Evolutionary conservation across 1,140 invertebrate species (phyloP).

Genomic region (Oncopodura yosiiana): DNA sequence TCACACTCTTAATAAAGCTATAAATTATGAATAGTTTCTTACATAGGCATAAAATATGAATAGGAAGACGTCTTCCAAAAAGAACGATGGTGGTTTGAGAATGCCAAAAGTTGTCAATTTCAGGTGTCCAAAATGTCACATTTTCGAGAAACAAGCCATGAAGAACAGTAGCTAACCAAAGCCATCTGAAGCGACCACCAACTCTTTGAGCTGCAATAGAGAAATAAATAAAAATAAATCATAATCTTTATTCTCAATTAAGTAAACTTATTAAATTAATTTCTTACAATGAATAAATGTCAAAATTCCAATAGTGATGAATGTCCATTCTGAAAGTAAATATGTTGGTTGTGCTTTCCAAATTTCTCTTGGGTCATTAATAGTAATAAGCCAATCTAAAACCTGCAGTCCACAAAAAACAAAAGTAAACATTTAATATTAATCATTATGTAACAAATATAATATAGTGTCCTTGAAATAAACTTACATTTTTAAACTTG

Average conservation of each 20-base stretch:
- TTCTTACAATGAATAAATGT: conserved; percentile 50
- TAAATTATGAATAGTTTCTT: conserved; percentile 43
- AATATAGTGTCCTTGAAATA: background rate
- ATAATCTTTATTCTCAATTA: background rate
- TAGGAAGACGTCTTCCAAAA: conserved; percentile 53
- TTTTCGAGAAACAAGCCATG: conserved; percentile 56
- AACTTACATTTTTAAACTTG: conserved; percentile 29
- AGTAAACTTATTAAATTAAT: background rate
- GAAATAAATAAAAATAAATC: conserved; percentile 27
- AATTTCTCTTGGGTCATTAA: conserved; percentile 42
- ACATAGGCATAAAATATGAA: conserved; percentile 63
- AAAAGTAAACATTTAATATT: conserved; percentile 2
- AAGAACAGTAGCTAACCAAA: conserved; percentile 57
- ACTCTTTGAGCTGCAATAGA: conserved; percentile 48
- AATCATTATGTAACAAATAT: background rate
- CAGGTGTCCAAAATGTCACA: conserved; percentile 51
- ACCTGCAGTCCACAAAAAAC: conserved; percentile 38
- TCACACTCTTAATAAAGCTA: too few species aligned
- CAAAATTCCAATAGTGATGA: conserved; percentile 45
- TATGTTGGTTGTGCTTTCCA: conserved; percentile 53
- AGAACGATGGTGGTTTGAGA: conserved; percentile 61
- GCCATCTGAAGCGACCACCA: conserved; percentile 56
- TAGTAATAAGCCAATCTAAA: conserved; percentile 47
- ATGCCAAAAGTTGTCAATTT: conserved; percentile 67
- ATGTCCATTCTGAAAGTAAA: conserved; percentile 47